phyloP scores from a whole-genome alignment of 1,140 invertebrate species.

The Heliothis subflexa region DNA sequence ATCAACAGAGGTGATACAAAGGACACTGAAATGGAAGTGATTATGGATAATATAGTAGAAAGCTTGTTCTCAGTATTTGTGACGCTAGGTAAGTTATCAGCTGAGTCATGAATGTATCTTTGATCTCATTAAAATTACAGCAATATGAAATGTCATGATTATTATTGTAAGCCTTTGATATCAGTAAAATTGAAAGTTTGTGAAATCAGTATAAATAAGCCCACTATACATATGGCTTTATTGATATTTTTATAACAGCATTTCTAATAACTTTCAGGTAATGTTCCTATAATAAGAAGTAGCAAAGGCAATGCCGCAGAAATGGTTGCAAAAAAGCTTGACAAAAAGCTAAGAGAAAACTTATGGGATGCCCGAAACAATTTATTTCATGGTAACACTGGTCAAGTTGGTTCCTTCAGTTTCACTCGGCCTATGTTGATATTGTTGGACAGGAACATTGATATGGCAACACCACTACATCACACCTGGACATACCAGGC shows the following conservation, averaged over 20 bases:
- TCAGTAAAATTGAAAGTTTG: too few relatives aligned
- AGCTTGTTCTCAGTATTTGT: conserved; percentile 99
- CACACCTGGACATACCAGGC: conserved; percentile 99
- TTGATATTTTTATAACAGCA: conserved; percentile 7
- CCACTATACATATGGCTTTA: neutral
- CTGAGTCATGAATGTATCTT: neutral
- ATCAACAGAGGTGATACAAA: conserved; percentile 98
- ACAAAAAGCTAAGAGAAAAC: conserved; percentile 99
- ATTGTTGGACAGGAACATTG: conserved; percentile 97
- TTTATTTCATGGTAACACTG: conserved; percentile 95
- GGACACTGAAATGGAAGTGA: conserved; percentile 97
- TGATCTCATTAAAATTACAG: neutral
- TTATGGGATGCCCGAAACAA: conserved; percentile 98
- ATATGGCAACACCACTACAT: conserved; percentile 98
- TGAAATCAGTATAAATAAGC: too few relatives aligned
- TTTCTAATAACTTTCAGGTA: conserved; percentile 86
- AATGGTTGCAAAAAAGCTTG: conserved; percentile 98
- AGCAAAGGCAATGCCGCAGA: conserved; percentile 98
- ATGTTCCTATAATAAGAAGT: conserved; percentile 98
- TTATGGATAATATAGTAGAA: conserved; percentile 98
- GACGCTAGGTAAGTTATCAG: conserved; percentile 90
- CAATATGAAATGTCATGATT: neutral
- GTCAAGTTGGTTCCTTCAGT: conserved; percentile 92
- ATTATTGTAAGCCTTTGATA: neutral
- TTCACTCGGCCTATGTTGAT: conserved; percentile 97